phyloP scores from a whole-genome alignment of 2,888 invertebrate genomes.

The Nemapogon koenigi region DNA sequence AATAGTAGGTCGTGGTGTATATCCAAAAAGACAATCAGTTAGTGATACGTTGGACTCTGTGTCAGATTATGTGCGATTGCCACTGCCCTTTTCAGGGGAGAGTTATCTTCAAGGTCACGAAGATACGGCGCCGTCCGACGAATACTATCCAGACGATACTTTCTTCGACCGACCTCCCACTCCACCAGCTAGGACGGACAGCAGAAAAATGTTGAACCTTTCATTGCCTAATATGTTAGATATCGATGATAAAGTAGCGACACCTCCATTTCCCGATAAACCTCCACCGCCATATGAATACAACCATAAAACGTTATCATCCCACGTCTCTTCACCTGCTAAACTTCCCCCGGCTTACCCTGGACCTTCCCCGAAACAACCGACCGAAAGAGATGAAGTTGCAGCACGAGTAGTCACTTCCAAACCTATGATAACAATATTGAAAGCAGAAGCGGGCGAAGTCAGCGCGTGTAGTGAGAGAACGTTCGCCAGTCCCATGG shows the following conservation, averaged over 20 bases:
- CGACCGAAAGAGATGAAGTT: slow-evolving; percentile 67
- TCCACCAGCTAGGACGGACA: slow-evolving; percentile 74
- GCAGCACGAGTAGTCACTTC: slow-evolving; percentile 79
- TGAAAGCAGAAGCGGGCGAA: slow-evolving; percentile 77
- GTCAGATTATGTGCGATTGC: slow-evolving; percentile 87
- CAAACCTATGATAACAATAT: slow-evolving; percentile 76
- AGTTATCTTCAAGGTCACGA: slow-evolving; percentile 66
- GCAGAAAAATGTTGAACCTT: slow-evolving; percentile 52
- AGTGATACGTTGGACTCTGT: slow-evolving; percentile 88
- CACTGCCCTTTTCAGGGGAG: slow-evolving; percentile 62
- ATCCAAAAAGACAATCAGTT: slow-evolving; percentile 76
- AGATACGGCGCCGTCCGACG: slow-evolving; percentile 67
- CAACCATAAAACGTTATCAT: slow-evolving; percentile 64
- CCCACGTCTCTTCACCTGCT: slow-evolving; percentile 30
- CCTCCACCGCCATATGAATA: slow-evolving; percentile 77
- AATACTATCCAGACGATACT: slow-evolving; percentile 51
- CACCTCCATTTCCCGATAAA: slow-evolving; percentile 37
- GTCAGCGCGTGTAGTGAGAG: slow-evolving; percentile 68
- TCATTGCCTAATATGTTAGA: slow-evolving; percentile 55
- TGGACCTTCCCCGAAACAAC: slow-evolving; percentile 32
- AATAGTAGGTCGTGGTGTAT: slow-evolving; percentile 80
- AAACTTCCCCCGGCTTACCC: slow-evolving; percentile 76
- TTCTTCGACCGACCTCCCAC: slow-evolving; percentile 69
- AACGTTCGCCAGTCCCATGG: slow-evolving; percentile 58
- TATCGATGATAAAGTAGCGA: slow-evolving; percentile 27